Evolutionary conservation across 2,113 vertebrate species (phyloP), one percentile per base, ranked within the genome.

Genomic region (Siniperca knerii): DNA sequence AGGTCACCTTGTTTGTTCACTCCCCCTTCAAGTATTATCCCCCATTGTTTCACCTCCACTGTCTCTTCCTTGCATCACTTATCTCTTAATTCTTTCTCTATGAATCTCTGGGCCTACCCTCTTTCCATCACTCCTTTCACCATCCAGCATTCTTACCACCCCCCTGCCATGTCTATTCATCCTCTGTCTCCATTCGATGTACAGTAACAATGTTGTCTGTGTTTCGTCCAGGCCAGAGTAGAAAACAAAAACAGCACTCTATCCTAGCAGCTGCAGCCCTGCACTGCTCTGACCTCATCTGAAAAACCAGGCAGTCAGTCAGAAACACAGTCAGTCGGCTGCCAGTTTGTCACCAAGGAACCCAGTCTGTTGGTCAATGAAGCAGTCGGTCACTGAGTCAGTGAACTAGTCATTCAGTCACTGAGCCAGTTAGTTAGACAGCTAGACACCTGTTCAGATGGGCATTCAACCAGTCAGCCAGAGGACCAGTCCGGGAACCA

Each of bases 201-300:
- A 91, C 88, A 86, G 82, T 90, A 89, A 94, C 92, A 94, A 94
- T 90, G 92, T 92, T 86, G 85, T 88, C 92, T 87, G 87, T 94
- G 92, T 93, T 88, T 87, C 55, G 29, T 83, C 60, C 72, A 8
- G 80, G 76, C 88, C 46, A 3, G 57, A 44, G 75, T 2, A 77
- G 73, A 88, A 92, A 87, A 94, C 90, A 94, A 90, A 29, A 93
- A 90, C 84, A 40, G 35, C 33, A 25, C 89, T 88, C 74, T 92
- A 90, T 93, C 60, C 85, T 42, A 72, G 90, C 92, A 94, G 94
- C 93, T 94, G 92, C 91, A 71, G 88, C 68, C 65, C 79, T 6
- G 69, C 82, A 13, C 88, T 79, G 72, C 83, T 88, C 83, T 86
- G 90, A 92, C 88, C 92, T 94, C 92, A 90, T 88, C 86, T 78